Evolutionary conservation across 2,888 invertebrate genomes (phyloP).

Genomic region (Poecilus cupreus): DNA sequence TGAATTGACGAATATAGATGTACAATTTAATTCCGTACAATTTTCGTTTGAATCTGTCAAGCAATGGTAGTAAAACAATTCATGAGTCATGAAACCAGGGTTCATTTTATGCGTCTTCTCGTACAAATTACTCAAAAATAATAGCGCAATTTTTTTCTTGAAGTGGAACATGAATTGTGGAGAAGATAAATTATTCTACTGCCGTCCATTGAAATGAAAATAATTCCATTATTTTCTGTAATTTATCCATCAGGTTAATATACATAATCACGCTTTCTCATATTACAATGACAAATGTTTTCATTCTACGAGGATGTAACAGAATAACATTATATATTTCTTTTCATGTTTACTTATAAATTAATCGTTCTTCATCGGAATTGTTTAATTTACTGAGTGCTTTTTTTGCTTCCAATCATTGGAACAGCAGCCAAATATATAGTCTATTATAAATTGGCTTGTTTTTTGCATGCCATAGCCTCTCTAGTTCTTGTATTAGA

Average conservation of each 20-base stretch:
- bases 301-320: too few relatives aligned
- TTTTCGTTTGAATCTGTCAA: too few relatives aligned
- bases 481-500: neutral
- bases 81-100: too few relatives aligned
- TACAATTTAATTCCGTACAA: too few relatives aligned
- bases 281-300: neutral
- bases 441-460: neutral
- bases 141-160: neutral
- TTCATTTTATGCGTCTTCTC: too few relatives aligned
- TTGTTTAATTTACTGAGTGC: too few relatives aligned
- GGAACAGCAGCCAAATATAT: too few relatives aligned
- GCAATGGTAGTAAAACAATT: too few relatives aligned
- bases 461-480: neutral
- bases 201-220: neutral
- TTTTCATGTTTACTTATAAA: too few relatives aligned
- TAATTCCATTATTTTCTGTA: slow-evolving; percentile 14
- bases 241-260: slow-evolving; percentile 2
- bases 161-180: neutral
- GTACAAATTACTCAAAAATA: neutral
- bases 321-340: too few relatives aligned
- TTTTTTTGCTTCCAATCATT: neutral
- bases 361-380: too few relatives aligned
- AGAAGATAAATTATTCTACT: neutral
- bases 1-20: too few relatives aligned
- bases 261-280: neutral